Evolutionary conservation across 2,797 vertebrate species (phyloP).

Genomic region (Manis javanica): DNA sequence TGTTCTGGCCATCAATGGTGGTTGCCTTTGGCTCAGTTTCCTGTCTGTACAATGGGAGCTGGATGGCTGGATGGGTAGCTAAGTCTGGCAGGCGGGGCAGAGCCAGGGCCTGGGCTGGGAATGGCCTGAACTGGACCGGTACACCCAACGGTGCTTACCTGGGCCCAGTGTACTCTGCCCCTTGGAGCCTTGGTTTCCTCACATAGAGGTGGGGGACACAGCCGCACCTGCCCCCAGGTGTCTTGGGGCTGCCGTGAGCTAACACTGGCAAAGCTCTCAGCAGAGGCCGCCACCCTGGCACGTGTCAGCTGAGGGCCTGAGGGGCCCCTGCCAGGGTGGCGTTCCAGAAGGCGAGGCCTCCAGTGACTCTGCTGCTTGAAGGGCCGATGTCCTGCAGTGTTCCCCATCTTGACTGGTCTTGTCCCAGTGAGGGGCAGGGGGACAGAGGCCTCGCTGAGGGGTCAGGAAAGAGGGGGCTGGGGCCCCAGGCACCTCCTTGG

Average conservation of each 20-base stretch:
- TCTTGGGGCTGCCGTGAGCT: fast-evolving
- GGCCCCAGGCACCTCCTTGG: neutral
- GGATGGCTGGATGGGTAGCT: fast-evolving
- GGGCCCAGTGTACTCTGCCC: too few relatives aligned
- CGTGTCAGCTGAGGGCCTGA: fast-evolving
- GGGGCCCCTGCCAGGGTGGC: neutral
- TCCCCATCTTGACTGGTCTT: too few relatives aligned
- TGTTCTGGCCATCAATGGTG: fast-evolving
- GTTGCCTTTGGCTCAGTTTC: neutral
- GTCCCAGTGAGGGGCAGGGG: neutral
- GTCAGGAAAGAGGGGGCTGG: too few relatives aligned
- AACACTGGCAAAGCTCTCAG: fast-evolving
- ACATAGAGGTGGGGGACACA: too few relatives aligned
- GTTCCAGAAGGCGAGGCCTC: neutral
- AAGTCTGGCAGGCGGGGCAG: neutral
- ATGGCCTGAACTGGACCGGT: too few relatives aligned
- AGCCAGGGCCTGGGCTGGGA: fast-evolving
- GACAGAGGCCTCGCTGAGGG: neutral
- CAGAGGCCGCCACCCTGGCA: neutral
- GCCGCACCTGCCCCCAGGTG: too few relatives aligned
- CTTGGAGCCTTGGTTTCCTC: neutral
- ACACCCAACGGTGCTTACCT: fast-evolving
- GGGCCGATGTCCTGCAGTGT: neutral
- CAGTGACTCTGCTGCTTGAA: fast-evolving
- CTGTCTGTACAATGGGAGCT: neutral